Evolutionary conservation across 2,113 vertebrate genomes (phyloP), one percentile per base, ranked within the genome.

Genomic region (Hippocampus barbouri): DNA sequence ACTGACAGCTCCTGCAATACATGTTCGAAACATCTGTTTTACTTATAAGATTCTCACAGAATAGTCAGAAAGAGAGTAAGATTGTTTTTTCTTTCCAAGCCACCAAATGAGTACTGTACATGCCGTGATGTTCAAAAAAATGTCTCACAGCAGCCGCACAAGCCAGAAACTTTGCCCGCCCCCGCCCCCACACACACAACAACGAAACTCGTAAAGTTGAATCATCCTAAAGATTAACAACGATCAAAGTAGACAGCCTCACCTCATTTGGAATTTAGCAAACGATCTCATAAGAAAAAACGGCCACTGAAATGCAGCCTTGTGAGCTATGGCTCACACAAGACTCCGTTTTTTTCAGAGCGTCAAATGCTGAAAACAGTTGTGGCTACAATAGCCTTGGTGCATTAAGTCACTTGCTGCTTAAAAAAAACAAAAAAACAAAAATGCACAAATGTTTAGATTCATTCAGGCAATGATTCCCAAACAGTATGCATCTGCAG

Each of bases 351-450:
- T 78, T 81, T 79, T 76, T 82, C 72, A 70, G 69, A 74, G 83
- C 71, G 76, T 75, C 73, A 81, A 77, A 77, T 68, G 25, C 59
- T 71, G 70, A 75, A 71, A 74, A 67, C 79, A 69, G 75, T 74
- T 62, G 70, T 25, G 27, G 23, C 79, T 69, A 78, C 81, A 86
- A 79, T 68, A 86, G 83, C 71, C 73, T 83, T 73, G 70, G 54
- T 75, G 8, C 85, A 75, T 71, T 81, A 85, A 83, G 73, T 68
- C 80, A 86, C 83, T 81, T 81, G 79, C 83, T 78, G 62, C 80
- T 77, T 76, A 78, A 83, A 84, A 76, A 74, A 75, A 38, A 34
- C 0, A 34, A 34, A 0, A 38, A 38, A 25, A 25, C 25, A 25
- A 25, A 25, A 38, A 38, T 70, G 68, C 76, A 75, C 76, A 70